These are phyloP conservation scores for Bradypus variegatus DNA, from an alignment of 2,797 vertebrate species.

Conservation along the genomic window DNA sequence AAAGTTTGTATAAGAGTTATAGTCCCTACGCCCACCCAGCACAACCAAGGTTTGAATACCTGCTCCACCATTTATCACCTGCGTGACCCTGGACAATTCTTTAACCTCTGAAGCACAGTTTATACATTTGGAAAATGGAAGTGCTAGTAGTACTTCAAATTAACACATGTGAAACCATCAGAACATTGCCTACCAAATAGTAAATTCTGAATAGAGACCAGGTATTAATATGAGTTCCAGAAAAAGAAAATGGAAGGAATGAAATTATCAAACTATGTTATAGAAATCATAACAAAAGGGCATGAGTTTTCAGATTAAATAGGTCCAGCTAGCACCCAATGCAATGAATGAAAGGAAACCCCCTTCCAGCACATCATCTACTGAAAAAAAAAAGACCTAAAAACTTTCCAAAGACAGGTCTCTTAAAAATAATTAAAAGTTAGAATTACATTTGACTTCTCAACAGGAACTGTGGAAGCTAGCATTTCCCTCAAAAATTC, in stretches of 20 bases:
- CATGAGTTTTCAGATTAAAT: neutral
- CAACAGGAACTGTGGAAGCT: neutral
- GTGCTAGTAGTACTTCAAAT: neutral
- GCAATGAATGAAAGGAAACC: too few relatives aligned
- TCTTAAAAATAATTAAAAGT: neutral
- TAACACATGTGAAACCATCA: neutral
- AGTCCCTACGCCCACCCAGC: neutral
- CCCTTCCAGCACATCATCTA: neutral
- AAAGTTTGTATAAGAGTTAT: neutral
- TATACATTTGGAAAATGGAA: conserved; percentile 1
- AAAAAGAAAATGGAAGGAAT: neutral
- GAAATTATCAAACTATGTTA: neutral
- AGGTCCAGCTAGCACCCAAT: neutral
- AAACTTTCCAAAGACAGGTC: neutral
- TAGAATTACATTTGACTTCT: neutral
- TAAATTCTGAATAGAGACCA: neutral
- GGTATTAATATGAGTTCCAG: neutral
- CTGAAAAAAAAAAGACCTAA: neutral
- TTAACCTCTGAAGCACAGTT: neutral
- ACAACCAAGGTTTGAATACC: neutral
- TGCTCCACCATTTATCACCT: neutral
- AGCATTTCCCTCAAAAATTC: neutral
- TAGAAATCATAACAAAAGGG: neutral
- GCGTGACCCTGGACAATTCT: neutral
- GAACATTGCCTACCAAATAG: neutral